Conservation (phyloP, 2,113 vertebrate genomes). For the Melanocharis versteri region DNA sequence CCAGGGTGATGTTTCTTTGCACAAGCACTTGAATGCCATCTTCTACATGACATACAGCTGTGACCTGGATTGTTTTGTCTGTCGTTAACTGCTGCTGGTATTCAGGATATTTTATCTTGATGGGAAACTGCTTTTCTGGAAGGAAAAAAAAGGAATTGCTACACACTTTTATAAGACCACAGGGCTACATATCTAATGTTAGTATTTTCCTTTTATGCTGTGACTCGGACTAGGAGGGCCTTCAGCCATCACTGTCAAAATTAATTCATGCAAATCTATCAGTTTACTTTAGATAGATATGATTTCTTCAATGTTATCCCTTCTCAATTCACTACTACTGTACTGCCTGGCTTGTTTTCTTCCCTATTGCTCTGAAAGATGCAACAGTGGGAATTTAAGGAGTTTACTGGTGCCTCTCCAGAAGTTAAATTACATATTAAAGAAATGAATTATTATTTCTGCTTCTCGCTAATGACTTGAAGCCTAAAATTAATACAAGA, state of each 20-base stretch:
- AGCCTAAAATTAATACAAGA: neutral
- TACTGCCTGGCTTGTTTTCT: neutral
- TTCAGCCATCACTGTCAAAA: neutral
- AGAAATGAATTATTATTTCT: neutral
- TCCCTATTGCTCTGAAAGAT: neutral
- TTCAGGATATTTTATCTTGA: constrained; percentile 65
- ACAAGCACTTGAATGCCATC: constrained; percentile 63
- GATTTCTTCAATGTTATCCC: neutral
- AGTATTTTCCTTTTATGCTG: neutral
- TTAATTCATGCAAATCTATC: neutral
- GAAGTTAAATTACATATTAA: neutral
- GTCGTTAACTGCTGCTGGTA: constrained; percentile 73
- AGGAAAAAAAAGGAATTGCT: neutral
- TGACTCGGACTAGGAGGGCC: neutral
- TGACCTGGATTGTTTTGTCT: constrained; percentile 74
- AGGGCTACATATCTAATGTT: neutral
- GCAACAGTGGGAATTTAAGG: neutral
- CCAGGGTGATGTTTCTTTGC: constrained; percentile 63
- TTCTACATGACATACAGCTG: constrained; percentile 68
- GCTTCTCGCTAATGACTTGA: neutral
- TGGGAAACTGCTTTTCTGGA: constrained; percentile 65
- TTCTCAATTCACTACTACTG: neutral
- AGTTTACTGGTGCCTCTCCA: neutral
- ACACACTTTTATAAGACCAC: neutral
- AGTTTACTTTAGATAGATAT: neutral